Evolutionary conservation across 2,113 vertebrate genomes (phyloP), one percentile per base, ranked within the genome.

Genomic region (Zootoca vivipara): DNA sequence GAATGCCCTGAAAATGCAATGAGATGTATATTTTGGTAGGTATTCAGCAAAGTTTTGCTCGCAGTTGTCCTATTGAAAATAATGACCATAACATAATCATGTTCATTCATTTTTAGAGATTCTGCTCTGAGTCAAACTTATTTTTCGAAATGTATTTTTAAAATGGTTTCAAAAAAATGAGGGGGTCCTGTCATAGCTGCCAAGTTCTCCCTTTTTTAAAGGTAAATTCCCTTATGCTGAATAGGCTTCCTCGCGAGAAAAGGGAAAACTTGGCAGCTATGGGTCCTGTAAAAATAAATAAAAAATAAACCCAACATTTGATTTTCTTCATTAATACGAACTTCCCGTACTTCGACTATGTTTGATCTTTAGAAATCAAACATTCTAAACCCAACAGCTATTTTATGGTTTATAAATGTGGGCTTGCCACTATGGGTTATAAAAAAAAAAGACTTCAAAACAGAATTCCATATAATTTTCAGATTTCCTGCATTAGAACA

Each of bases 401-500:
- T 9, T 52, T 52, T 52, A 52, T 52, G 10, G 46, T 52, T 46
- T 22, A 13, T 1, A 1, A 2, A 4, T 73, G 33, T 5, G 18
- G 46, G 33, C 15, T 35, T 35, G 83, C 81, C 38, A n/a, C 24
- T 7, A 15, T 10, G 81, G 85, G 33, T 92, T 88, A 78, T 91
- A 87, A 78, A 83, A 90, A 88, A 46, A 85, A 94, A 94, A 56
- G 81, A 10, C 6, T 28, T 92, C 73, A 30, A 52, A 91, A 80
- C n/a, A 16, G 62, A 33, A 22, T 92, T 92, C 79, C 28, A 93
- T 87, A 91, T 65, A 72, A 33, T 35, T 30, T 78, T 75, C 77
- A 56, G 35, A 73, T 88, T 89, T 81, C 30, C 35, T 3, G 0
- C 0, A 0, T 40, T 74, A 83, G n/a, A 38, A 82, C 78, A 72